Evolutionary conservation across 2,888 invertebrate genomes (phyloP), one percentile per base, ranked within the genome.

Genomic region (Lochmaea crataegi): DNA sequence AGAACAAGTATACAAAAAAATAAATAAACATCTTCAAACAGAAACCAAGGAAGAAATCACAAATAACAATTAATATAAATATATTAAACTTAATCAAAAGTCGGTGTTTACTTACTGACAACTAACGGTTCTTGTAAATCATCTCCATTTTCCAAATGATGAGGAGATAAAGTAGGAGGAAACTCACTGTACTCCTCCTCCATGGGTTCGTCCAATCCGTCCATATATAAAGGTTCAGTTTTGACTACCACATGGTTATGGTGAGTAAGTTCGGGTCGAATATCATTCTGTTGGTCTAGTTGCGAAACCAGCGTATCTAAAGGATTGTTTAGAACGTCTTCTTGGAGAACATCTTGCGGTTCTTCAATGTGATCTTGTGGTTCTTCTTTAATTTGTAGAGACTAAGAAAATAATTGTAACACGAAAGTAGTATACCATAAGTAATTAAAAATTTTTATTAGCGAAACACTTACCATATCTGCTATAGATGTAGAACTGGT

Each of bases 341-440:
- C 51, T 16, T 53, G 51, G 9, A n/a, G 51, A 10, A 16, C 16
- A 58, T 26, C 56, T 56, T 65, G 22, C 67, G 72, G 58, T 14
- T 38, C 56, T 51, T 74, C 72, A 18, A 66, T 72, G 14, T 77
- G 69, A 41, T 77, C 79, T 7, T 74, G 57, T 0, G 82, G 82
- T 79, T 85, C 86, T 69, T 83, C 82, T 77, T 86, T 86, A 41
- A 86, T 84, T 72, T 83, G 83, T 18, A 85, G 72, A 41, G 68
- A 81, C 85, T 85, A 58, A 57, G 78, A 77, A 74, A 72, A 76
- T 75, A 68, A 67, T 45, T 68, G 14, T 68, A 65, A 16, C 16
- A 12, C 12, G 1, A 45, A 12, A 12, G 14, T 45, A 11, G 4
- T 45, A 45, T 4, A 45, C 11, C 11, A 45, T 45, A 45, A 1